Base-by-base conservation (phyloP, 2,113 vertebrate species). In the Rissa tridactyla region DNA sequence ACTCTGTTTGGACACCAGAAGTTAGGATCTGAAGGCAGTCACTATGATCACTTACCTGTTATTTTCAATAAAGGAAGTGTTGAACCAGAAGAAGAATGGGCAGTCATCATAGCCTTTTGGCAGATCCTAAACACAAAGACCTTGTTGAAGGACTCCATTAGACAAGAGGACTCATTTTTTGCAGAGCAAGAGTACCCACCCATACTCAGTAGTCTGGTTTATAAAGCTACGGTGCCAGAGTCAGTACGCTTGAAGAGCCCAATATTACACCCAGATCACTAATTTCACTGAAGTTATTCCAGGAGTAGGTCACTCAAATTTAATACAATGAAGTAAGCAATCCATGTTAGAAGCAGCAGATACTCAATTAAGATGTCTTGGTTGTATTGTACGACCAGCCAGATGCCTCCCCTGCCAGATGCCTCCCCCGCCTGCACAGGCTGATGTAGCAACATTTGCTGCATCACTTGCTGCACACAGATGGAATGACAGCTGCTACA, bases 1-100 rank as follows among this genome's bases (percentile, higher is more conserved):
- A 5, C 32, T 88, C 69, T 32, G 18, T 25, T 44, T 36, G 79
- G n/a, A 44, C 7, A 90, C 29, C 21, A 57, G 19, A 44, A 61
- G 23, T 42, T 46, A 13, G 18, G 14, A 60, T 26, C 38, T 82
- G 57, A 72, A 91, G 26, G 44, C 26, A 91, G 57, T 17, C 57
- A 27, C 27, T 49, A 9, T 5, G 12, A 57, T 65, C 71, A 46
- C 98, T 52, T 98, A 99, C 99, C 98, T 99, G 95, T 99, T 98
- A 29, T 99, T 97, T 70, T 98, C 96, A 97, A 99, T 95, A 88
- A 99, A 99, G 49, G 98, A 98, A 47, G 99, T 99, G 80, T 99
- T 99, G 96, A 99, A 99, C 99, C 99, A 99, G 92, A 99, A 99
- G 97, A 99, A 99, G 97, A 99, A 99, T 0, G 99, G 98, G 79